A percentile compares a stretch with the other conserved stretches of the same genome.
Evolutionary conservation across 2,888 invertebrate species (phyloP).

Genomic region (Ischnura elegans): DNA sequence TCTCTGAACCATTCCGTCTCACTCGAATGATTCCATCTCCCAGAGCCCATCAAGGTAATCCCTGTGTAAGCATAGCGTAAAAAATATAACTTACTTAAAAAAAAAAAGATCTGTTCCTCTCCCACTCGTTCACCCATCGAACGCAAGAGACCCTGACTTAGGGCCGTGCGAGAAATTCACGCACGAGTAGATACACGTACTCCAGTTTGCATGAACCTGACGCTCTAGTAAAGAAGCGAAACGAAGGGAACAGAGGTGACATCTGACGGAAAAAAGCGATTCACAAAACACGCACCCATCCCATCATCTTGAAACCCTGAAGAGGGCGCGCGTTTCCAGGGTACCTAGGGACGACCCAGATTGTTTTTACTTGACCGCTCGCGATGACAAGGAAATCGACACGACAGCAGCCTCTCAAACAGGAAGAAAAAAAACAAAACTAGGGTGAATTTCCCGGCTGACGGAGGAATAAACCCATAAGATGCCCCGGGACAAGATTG

Average conservation of each 20-base stretch:
- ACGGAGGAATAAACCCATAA: neutral
- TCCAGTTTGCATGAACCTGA: neutral
- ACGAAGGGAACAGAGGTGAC: neutral
- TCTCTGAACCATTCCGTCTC: too few species aligned
- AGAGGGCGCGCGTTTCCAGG: neutral
- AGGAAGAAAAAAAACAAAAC: neutral
- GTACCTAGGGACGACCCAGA: neutral
- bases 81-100: too few species aligned
- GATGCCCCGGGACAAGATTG: neutral
- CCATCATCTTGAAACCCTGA: neutral
- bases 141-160: neutral
- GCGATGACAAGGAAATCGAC: neutral
- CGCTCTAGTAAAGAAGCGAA: neutral
- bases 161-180: neutral
- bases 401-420: neutral
- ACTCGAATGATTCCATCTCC: too few species aligned
- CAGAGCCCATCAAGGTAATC: too few species aligned
- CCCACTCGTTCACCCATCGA: neutral
- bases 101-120: neutral
- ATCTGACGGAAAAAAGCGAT: neutral
- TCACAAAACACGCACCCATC: neutral
- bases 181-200: neutral
- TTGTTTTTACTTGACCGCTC: slow-evolving; percentile 3
- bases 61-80: too few species aligned
- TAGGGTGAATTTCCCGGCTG: neutral